These are phyloP conservation scores for Eolophus roseicapilla DNA, from an alignment of 2,113 vertebrate genomes.

Conservation along the genomic window DNA sequence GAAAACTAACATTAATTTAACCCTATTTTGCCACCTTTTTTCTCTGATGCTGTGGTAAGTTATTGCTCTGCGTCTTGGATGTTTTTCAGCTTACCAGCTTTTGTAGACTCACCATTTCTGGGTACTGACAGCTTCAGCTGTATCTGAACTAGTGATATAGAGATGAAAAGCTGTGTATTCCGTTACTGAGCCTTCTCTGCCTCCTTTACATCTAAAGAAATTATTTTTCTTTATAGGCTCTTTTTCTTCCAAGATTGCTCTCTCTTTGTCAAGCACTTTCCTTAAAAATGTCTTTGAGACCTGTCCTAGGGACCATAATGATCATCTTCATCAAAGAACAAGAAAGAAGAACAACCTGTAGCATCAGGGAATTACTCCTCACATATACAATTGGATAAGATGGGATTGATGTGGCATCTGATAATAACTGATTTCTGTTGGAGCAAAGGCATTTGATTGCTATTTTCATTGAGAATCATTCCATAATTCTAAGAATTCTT, in stretches of 20 bases:
- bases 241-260: neutral
- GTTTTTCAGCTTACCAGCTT: neutral
- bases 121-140: neutral
- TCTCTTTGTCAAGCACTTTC: neutral
- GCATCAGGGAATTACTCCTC: neutral
- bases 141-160: neutral
- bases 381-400: neutral
- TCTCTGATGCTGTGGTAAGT: neutral
- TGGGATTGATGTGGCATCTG: neutral
- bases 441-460: neutral
- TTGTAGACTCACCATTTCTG: neutral
- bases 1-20: slow-evolving; percentile 13
- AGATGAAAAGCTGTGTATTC: neutral
- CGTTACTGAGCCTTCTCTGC: neutral
- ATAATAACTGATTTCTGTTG: neutral
- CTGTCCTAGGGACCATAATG: neutral
- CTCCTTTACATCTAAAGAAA: neutral
- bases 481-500: neutral
- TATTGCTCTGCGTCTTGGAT: neutral
- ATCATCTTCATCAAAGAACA: neutral
- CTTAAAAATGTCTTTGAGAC: neutral
- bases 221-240: neutral
- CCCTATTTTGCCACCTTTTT: neutral
- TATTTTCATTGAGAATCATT: neutral
- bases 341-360: neutral